Percentiles rank a stretch among this genome's conserved stretches.
Evolutionary conservation across 2,113 vertebrate species (phyloP).

Genomic region (Rhadina sibilatrix): DNA sequence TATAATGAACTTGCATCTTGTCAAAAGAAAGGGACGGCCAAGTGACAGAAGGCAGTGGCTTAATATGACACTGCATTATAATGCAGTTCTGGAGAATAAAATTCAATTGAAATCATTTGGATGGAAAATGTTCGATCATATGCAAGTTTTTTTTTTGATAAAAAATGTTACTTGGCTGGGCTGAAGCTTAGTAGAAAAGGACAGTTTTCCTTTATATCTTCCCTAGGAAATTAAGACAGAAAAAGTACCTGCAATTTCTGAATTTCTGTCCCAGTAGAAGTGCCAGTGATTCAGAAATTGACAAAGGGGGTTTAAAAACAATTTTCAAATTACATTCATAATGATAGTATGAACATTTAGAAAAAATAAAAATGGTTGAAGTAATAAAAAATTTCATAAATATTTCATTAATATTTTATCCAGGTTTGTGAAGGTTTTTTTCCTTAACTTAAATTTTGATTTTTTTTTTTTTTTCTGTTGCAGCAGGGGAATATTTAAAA

Average conservation of each 20-base stretch:
- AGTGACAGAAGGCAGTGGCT: conserved; percentile 51
- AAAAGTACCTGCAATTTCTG: neutral
- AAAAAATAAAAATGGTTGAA: neutral
- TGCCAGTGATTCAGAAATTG: neutral
- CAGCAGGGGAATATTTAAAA: neutral
- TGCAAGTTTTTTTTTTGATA: neutral
- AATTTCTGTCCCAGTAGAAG: neutral
- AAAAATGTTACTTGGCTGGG: neutral
- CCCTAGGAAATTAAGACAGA: neutral
- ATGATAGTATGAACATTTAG: neutral
- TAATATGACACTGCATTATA: conserved; percentile 11
- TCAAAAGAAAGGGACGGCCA: conserved; percentile 36
- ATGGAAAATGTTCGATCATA: neutral
- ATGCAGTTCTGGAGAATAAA: conserved; percentile 1
- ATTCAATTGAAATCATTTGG: conserved; percentile 12
- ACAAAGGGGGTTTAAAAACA: neutral
- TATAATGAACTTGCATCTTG: conserved; percentile 29
- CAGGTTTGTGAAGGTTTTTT: neutral
- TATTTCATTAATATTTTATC: neutral
- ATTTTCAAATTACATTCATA: neutral
- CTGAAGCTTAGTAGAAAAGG: neutral
- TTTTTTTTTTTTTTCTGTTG: neutral
- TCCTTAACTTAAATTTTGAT: neutral
- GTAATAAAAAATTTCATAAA: neutral
- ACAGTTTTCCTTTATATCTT: neutral